Base-by-base conservation (phyloP, 2,797 vertebrate genomes). In the Tarsius wallacei region DNA sequence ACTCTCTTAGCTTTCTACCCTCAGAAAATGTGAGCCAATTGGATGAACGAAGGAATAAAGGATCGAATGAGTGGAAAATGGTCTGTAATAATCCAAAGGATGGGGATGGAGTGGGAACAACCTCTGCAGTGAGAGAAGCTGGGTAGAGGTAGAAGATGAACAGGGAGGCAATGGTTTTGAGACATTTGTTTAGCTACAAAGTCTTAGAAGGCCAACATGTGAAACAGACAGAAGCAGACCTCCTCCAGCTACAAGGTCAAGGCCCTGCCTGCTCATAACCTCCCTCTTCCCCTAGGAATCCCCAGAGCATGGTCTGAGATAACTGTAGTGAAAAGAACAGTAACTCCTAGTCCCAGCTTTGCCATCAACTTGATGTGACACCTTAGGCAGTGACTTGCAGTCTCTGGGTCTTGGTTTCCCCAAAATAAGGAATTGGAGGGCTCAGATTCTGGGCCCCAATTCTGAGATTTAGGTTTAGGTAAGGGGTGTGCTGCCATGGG, bases 1-100 rank as follows among this genome's bases (percentile, higher is more conserved):
- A 74, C 61, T 31, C 33, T 93, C 31, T 94, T 93, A 63, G 49
- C n/a, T 93, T 85, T 66, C 36, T 70, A 76, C 7, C 19, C 26
- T 15, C 68, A 55, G 36, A 68, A n/a, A 19, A 68, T 57, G 33
- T n/a, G 31, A 89, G 51, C 51, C 71, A 55, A 90, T 26, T 57
- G 53, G 57, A 81, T 36, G 63, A 49, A 80, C 9, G 81, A 42
- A 66, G 33, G 55, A 88, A 57, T 80, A 36, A 66, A 95, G 31
- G 63, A 53, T 8, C 83, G 55, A 93, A 59, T 61, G 83, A 85
- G 3, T 68, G 86, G 47, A 55, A 42, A 61, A 17, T 1, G 55
- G 33, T 90, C 61, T 61, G 61, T 81, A 64, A 64, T 53, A 36
- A 49, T 81, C 26, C n/a, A 73, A 15, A 93, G 33, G 66, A n/a